Percentiles rank a stretch among this genome's conserved stretches.
Conservation (phyloP, 2,888 invertebrate genomes). For the Melanophora roralis region DNA sequence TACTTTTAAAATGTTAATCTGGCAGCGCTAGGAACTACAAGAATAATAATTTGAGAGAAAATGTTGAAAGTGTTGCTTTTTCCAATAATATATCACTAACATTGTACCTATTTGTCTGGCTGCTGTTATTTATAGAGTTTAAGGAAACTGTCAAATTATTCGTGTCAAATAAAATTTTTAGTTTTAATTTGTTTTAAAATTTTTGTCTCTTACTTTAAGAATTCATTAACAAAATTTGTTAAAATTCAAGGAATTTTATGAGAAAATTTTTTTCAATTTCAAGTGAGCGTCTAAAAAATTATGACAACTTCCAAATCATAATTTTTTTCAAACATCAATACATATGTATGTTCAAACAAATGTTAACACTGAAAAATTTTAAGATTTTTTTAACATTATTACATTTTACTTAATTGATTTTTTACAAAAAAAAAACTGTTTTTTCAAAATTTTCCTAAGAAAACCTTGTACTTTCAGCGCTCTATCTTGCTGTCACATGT, state of each 20-base stretch:
- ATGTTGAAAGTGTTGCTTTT: slow-evolving; percentile 43
- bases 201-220: neutral
- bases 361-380: neutral
- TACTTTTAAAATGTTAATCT: too few species aligned
- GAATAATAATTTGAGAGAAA: neutral
- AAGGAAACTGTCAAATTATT: slow-evolving; percentile 54
- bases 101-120: slow-evolving; percentile 4
- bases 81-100: neutral
- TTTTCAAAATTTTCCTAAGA: slow-evolving; percentile 30
- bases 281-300: slow-evolving; percentile 53
- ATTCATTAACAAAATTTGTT: neutral
- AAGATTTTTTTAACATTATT: neutral
- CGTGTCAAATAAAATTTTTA: slow-evolving; percentile 40
- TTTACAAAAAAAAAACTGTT: neutral
- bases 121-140: slow-evolving; percentile 5
- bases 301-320: slow-evolving; percentile 54
- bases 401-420: neutral
- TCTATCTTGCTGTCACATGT: slow-evolving; percentile 42
- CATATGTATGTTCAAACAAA: slow-evolving; percentile 7
- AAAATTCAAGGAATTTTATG: slow-evolving; percentile 34
- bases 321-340: slow-evolving; percentile 13
- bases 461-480: slow-evolving; percentile 40
- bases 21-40: too few species aligned
- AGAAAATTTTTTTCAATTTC: neutral
- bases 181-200: slow-evolving; percentile 12